phyloP scores from a whole-genome alignment of 1,140 invertebrate genomes.

The Nebria ingens region DNA sequence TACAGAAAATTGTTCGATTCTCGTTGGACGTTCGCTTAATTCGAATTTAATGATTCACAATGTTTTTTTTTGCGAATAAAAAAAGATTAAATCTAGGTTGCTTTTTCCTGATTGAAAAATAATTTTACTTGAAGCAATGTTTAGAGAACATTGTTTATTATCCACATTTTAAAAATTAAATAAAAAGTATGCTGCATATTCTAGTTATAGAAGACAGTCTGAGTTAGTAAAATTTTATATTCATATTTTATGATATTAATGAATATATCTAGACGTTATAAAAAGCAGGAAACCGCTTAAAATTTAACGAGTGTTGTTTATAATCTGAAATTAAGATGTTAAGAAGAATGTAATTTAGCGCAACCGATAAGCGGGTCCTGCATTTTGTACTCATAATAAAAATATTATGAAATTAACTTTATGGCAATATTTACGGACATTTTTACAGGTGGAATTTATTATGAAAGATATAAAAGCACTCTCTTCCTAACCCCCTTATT shows the following conservation, averaged over 20 bases:
- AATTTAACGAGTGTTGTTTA: too few species aligned
- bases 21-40: background rate
- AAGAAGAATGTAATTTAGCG: background rate
- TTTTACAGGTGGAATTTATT: background rate
- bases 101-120: background rate
- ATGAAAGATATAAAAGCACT: background rate
- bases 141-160: too few species aligned
- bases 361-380: background rate
- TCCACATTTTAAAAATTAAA: too few species aligned
- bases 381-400: slow-evolving; percentile 1
- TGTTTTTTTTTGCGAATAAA: background rate
- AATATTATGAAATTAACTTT: slow-evolving; percentile 1
- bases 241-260: too few species aligned
- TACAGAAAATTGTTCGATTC: too few species aligned
- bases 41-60: slow-evolving; percentile 5
- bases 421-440: background rate
- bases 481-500: background rate
- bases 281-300: too few species aligned
- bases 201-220: too few species aligned
- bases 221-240: too few species aligned
- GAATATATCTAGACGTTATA: too few species aligned
- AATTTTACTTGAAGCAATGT: too few species aligned
- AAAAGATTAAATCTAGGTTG: slow-evolving; percentile 8
- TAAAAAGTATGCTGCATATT: too few species aligned
- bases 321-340: background rate